These are phyloP conservation scores for Tragelaphus oryx DNA, from an alignment of 2,797 vertebrate species.

Conservation along the genomic window DNA sequence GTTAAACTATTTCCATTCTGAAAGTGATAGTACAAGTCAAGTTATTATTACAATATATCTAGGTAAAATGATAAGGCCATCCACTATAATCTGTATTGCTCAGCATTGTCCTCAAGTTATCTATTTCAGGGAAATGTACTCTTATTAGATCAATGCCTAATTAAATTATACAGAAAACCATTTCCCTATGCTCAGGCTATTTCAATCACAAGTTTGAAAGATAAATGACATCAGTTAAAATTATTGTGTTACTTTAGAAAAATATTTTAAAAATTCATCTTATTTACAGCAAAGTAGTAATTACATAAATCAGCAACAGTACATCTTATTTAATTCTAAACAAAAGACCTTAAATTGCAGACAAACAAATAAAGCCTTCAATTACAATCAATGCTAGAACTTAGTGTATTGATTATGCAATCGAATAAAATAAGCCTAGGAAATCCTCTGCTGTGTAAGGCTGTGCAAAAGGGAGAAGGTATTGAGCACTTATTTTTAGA, in stretches of 20 bases:
- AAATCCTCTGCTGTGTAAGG: constrained; percentile 62
- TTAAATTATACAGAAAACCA: neutral
- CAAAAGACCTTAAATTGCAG: constrained; percentile 62
- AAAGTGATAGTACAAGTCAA: neutral
- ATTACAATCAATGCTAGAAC: constrained; percentile 62
- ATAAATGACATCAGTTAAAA: neutral
- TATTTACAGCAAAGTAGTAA: neutral
- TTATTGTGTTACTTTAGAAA: neutral
- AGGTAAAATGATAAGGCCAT: neutral
- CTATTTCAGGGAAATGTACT: neutral
- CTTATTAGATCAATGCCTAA: neutral
- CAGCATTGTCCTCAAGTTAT: neutral
- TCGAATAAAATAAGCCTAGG: constrained; percentile 59
- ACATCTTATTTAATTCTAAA: constrained; percentile 65
- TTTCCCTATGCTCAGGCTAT: neutral
- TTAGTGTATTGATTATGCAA: constrained; percentile 68
- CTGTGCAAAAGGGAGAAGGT: constrained; percentile 19
- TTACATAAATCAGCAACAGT: constrained; percentile 65
- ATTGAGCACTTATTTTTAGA: constrained; percentile 68
- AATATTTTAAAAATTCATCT: neutral
- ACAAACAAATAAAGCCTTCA: neutral
- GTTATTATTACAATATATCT: neutral
- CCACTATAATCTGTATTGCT: neutral
- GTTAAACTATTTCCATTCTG: neutral
- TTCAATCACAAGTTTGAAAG: neutral